phyloP scores from a whole-genome alignment of 2,797 vertebrate genomes.

The Acanthiza pusilla region DNA sequence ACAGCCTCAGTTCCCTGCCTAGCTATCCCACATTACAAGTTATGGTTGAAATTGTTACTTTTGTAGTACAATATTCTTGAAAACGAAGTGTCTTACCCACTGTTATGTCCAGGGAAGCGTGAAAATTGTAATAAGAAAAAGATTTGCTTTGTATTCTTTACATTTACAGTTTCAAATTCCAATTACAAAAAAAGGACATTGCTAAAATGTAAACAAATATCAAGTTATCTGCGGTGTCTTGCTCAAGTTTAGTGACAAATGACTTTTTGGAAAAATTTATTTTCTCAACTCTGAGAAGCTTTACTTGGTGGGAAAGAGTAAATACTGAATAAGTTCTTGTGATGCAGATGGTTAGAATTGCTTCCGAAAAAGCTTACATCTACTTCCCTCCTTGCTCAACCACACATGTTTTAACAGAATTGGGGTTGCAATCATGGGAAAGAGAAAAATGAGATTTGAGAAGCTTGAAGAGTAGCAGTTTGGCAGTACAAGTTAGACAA shows the following conservation, averaged over 20 bases:
- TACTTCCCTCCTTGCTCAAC: neutral
- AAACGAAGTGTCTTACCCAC: conserved; percentile 37
- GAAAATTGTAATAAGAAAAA: conserved; percentile 64
- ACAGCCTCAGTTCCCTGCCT: conserved; percentile 1
- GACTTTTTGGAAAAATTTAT: neutral
- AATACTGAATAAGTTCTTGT: neutral
- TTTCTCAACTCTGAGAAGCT: neutral
- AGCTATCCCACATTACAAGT: neutral
- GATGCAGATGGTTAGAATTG: neutral
- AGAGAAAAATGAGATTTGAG: neutral
- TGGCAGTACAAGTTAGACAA: neutral
- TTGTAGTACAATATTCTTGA: conserved; percentile 54
- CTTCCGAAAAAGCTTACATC: neutral
- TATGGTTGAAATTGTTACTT: conserved; percentile 52
- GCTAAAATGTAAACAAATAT: conserved; percentile 51
- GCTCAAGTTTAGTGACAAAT: conserved; percentile 24
- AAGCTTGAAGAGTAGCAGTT: neutral
- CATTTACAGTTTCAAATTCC: conserved; percentile 56
- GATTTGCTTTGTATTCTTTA: conserved; percentile 60
- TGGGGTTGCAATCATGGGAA: neutral
- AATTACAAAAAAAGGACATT: conserved; percentile 48
- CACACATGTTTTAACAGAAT: neutral
- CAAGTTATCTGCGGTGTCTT: conserved; percentile 38
- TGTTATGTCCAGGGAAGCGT: conserved; percentile 60
- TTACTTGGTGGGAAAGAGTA: neutral